Evolutionary conservation across 1,140 invertebrate species (phyloP).

Genomic region (Zaprionus kolodkinae): DNA sequence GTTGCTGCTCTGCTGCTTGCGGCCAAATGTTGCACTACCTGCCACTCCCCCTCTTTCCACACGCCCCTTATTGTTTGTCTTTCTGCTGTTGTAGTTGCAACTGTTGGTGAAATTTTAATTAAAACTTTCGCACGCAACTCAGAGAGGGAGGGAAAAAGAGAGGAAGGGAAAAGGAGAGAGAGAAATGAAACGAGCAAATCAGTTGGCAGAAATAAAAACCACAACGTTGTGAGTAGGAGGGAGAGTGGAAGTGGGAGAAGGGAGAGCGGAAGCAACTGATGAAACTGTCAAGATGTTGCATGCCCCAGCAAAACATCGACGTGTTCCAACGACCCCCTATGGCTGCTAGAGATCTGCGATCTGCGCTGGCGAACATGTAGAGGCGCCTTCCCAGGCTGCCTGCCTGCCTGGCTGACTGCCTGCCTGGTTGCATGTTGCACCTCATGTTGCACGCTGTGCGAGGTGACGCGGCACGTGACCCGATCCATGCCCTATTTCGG

Average conservation of each 20-base stretch:
- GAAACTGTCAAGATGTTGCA: slow-evolving; percentile 51
- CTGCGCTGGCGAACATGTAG: slow-evolving; percentile 10
- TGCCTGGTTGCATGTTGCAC: slow-evolving; percentile 28
- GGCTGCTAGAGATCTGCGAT: slow-evolving; percentile 2
- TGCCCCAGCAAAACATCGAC: neutral
- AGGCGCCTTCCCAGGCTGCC: slow-evolving; percentile 14
- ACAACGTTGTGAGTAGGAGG: neutral
- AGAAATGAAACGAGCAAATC: slow-evolving; percentile 19
- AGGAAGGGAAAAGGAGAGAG: neutral
- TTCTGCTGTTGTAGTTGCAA: slow-evolving; percentile 4
- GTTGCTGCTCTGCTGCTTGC: slow-evolving; percentile 9
- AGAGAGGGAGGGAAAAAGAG: slow-evolving; percentile 1
- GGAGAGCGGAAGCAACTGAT: slow-evolving; percentile 8
- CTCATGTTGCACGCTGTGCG: slow-evolving; percentile 40
- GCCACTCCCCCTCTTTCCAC: neutral
- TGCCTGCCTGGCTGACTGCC: too few relatives aligned
- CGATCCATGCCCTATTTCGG: slow-evolving; percentile 33
- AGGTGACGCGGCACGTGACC: slow-evolving; percentile 62
- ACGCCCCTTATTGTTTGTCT: slow-evolving; percentile 14
- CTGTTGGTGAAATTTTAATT: slow-evolving; percentile 57
- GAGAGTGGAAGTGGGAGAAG: neutral
- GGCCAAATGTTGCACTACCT: slow-evolving; percentile 42
- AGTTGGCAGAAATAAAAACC: slow-evolving; percentile 26
- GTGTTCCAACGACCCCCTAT: slow-evolving; percentile 36
- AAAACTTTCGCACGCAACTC: slow-evolving; percentile 50